Conservation (phyloP, 2,113 vertebrate genomes). For the Sclerurus mexicanus region DNA sequence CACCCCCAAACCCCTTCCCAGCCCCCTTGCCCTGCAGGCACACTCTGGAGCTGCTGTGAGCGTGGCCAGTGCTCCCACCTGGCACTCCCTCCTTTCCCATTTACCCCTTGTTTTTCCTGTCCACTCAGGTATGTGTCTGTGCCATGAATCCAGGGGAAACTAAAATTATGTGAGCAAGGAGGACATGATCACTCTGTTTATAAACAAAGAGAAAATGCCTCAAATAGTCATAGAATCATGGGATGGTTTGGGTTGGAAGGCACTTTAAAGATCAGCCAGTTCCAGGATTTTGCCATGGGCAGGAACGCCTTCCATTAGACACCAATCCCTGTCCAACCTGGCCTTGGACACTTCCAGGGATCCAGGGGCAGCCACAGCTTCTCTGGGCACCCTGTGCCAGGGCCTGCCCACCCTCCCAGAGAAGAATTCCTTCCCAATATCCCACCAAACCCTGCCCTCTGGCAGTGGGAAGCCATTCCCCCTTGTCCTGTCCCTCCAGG, state of each 20-base stretch:
- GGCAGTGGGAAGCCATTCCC: background rate
- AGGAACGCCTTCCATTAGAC: background rate
- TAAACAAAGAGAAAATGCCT: background rate
- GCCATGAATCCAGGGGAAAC: background rate
- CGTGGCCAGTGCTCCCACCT: fast-evolving
- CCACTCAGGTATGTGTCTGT: fast-evolving
- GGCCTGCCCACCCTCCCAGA: background rate
- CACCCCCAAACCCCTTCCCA: too few species aligned
- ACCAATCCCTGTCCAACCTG: background rate
- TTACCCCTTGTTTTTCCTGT: background rate
- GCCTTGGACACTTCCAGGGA: background rate
- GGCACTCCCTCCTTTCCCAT: fast-evolving
- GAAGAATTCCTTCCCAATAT: background rate
- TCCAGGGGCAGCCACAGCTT: background rate
- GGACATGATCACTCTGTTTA: background rate
- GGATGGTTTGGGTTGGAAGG: background rate
- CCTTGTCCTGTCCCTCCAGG: background rate
- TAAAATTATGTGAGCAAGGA: background rate
- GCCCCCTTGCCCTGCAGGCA: background rate
- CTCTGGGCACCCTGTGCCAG: background rate
- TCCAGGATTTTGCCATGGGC: background rate
- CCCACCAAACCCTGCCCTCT: background rate
- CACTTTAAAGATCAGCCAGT: background rate
- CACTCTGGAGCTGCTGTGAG: background rate
- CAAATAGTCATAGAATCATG: background rate